These are phyloP conservation scores for Zoroaster sp. DNA, from an alignment of 53 echinoderm and acorn worm species.

Conservation along the genomic window DNA sequence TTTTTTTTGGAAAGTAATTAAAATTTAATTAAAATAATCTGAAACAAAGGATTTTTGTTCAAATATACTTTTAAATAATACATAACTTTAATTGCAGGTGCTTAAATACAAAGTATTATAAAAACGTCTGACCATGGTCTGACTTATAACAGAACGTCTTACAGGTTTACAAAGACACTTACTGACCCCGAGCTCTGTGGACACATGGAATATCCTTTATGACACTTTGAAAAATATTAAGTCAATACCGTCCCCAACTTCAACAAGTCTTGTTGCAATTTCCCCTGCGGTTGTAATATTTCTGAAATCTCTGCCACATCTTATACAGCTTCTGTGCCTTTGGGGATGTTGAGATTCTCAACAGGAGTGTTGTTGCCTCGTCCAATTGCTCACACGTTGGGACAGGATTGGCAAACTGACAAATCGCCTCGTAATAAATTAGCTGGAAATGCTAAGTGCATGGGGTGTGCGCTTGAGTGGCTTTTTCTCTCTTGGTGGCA, in stretches of 20 bases:
- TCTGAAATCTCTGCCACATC: not conserved
- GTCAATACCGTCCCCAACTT: not conserved
- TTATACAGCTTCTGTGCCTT: not conserved
- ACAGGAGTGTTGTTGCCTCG: not conserved
- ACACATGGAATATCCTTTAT: not conserved
- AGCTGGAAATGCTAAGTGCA: constrained; percentile 26
- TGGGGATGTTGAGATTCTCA: not conserved
- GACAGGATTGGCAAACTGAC: constrained; percentile 5
- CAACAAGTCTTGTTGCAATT: not conserved
- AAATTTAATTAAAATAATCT: no score
- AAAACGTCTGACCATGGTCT: no score
- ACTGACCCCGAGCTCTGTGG: not conserved
- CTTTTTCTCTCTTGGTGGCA: not conserved
- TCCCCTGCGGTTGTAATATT: not conserved
- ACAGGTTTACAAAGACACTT: no score
- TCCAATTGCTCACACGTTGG: not conserved
- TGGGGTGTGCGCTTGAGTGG: constrained; percentile 35
- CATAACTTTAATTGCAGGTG: no score
- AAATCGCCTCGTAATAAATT: constrained; percentile 34
- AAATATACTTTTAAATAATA: no score
- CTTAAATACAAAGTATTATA: no score
- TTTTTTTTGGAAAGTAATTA: no score
- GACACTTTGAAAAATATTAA: not conserved
- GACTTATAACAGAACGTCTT: no score
- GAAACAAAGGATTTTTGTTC: no score